A percentile compares a stretch with the other conserved stretches of the same genome.
Conservation (phyloP, 2,888 invertebrate genomes). For the Cryptops parisi region DNA sequence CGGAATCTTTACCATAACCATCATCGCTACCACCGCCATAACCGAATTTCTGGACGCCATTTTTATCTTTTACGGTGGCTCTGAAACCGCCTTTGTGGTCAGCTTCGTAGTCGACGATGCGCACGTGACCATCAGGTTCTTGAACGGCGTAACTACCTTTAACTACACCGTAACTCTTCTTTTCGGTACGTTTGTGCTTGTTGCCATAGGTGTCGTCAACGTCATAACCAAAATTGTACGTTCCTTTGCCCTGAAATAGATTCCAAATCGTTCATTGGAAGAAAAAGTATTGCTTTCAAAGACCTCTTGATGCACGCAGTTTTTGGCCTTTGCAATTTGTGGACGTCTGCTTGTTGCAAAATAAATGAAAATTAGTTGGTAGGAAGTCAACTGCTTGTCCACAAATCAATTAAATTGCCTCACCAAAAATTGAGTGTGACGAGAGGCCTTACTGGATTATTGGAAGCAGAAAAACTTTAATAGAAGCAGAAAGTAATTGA, state of each 20-base stretch:
- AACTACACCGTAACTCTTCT: background rate
- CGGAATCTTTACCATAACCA: background rate
- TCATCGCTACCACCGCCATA: background rate
- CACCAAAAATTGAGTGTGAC: too few species aligned
- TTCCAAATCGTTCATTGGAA: too few species aligned
- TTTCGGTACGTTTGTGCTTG: background rate
- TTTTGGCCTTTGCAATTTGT: too few species aligned
- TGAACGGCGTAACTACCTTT: slow-evolving; percentile 43
- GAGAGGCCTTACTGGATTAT: too few species aligned
- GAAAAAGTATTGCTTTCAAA: background rate
- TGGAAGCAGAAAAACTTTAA: too few species aligned
- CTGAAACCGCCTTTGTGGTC: background rate
- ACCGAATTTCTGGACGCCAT: background rate
- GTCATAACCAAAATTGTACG: background rate
- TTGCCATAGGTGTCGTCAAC: background rate
- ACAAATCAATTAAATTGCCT: too few species aligned
- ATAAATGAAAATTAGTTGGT: too few species aligned
- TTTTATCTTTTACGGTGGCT: background rate
- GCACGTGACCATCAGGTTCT: slow-evolving; percentile 56
- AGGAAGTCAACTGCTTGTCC: too few species aligned
- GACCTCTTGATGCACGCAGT: too few species aligned
- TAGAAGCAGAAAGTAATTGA: too few species aligned
- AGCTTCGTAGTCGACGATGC: slow-evolving; percentile 51
- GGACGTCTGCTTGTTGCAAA: too few species aligned
- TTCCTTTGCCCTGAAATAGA: background rate